Percentiles rank a stretch among this genome's conserved stretches.
These are phyloP conservation scores for Rotaria magnacalcarata DNA, from an alignment of 2,888 invertebrate species.

Conservation along the genomic window DNA sequence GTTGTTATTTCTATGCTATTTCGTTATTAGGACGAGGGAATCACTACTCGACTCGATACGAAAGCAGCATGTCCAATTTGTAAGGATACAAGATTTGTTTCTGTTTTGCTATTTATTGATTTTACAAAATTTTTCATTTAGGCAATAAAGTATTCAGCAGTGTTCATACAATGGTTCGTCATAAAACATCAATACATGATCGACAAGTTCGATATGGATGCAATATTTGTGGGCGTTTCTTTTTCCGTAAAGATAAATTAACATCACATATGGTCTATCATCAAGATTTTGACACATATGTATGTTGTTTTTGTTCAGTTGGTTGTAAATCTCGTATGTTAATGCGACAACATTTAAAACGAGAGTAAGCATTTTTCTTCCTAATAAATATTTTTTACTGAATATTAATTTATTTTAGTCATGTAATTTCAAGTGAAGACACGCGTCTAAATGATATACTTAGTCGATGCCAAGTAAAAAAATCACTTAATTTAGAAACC, in stretches of 20 bases:
- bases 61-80: slow-evolving; percentile 29
- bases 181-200: slow-evolving; percentile 31
- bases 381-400: background rate
- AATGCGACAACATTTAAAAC: slow-evolving; percentile 36
- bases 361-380: background rate
- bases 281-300: slow-evolving; percentile 35
- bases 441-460: slow-evolving; percentile 25
- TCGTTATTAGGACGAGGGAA: background rate
- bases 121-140: background rate
- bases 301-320: slow-evolving; percentile 21
- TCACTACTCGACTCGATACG: background rate
- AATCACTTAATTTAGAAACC: slow-evolving; percentile 14
- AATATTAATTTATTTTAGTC: background rate
- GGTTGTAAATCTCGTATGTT: slow-evolving; percentile 35
- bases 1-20: background rate
- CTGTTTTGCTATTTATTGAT: background rate
- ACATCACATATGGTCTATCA: slow-evolving; percentile 33
- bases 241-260: slow-evolving; percentile 32
- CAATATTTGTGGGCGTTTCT: slow-evolving; percentile 36
- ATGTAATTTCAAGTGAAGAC: slow-evolving; percentile 28
- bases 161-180: slow-evolving; percentile 34
- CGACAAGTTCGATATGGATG: slow-evolving; percentile 14
- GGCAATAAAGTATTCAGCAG: slow-evolving; percentile 32
- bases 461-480: slow-evolving; percentile 22
- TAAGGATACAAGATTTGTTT: background rate